These are phyloP conservation scores for Stomorhina lunata DNA, from an alignment of 2,888 invertebrate species.

Conservation along the genomic window DNA sequence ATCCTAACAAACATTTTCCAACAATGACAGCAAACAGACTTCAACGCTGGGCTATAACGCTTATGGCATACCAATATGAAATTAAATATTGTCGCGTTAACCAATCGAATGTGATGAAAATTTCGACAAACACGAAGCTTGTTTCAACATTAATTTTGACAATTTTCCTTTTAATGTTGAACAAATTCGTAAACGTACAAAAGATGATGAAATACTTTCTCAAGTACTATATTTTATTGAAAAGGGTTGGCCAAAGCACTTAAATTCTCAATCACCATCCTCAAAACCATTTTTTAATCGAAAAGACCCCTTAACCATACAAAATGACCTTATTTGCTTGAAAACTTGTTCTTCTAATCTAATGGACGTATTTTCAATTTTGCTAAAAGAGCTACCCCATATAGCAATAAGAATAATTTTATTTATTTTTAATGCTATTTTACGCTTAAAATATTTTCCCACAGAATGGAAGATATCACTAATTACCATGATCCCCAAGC, in stretches of 20 bases:
- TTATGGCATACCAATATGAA: slow-evolving; percentile 49
- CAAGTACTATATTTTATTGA: slow-evolving; percentile 16
- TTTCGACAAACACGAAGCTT: background rate
- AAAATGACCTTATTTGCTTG: background rate
- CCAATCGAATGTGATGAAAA: background rate
- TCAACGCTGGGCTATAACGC: slow-evolving; percentile 53
- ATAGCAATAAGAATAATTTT: no score
- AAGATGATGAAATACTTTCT: background rate
- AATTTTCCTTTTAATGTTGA: slow-evolving; percentile 23
- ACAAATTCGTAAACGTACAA: background rate
- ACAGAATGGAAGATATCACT: no score
- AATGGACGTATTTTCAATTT: no score
- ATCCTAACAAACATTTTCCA: slow-evolving; percentile 40
- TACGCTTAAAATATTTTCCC: no score
- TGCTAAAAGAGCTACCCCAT: no score
- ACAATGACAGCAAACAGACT: slow-evolving; percentile 30
- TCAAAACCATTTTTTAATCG: background rate
- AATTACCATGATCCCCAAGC: no score
- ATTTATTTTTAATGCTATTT: no score
- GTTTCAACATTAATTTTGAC: slow-evolving; percentile 14
- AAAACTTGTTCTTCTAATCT: no score
- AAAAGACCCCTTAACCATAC: background rate
- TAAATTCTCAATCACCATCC: background rate
- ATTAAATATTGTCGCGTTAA: slow-evolving; percentile 60
- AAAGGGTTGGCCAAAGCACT: slow-evolving; percentile 11